phyloP scores from a whole-genome alignment of 2,888 invertebrate species.

The Agrotis clavis region DNA sequence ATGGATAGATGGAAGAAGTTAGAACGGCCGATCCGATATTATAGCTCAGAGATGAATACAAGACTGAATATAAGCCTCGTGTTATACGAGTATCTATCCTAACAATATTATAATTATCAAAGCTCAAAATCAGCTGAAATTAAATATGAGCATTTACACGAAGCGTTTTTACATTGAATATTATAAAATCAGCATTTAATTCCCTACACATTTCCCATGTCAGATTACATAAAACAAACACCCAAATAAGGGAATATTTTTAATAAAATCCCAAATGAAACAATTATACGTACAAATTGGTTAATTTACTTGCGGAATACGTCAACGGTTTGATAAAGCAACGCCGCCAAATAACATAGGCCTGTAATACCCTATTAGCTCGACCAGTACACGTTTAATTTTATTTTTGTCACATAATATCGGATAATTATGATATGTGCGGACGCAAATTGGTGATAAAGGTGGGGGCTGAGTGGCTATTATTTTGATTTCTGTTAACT shows the following conservation, averaged over 20 bases:
- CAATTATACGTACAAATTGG: constrained; percentile 62
- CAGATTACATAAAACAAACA: constrained; percentile 55
- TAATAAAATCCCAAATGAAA: constrained; percentile 57
- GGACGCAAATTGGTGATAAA: constrained; percentile 62
- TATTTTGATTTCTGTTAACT: constrained; percentile 17
- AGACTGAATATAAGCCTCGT: background rate
- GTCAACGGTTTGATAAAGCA: constrained; percentile 58
- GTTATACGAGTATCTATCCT: no score
- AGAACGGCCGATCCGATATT: no score
- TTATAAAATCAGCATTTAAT: constrained; percentile 36
- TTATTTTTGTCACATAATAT: constrained; percentile 70
- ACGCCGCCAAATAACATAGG: constrained; percentile 58
- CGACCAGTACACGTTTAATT: constrained; percentile 63
- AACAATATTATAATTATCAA: background rate
- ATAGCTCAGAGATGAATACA: no score
- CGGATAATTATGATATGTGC: constrained; percentile 71
- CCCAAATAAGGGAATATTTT: constrained; percentile 44
- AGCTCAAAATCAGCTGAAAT: constrained; percentile 20
- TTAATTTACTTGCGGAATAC: constrained; percentile 63
- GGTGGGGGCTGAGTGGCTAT: constrained; percentile 44
- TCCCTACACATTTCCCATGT: constrained; percentile 37
- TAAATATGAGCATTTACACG: constrained; percentile 4
- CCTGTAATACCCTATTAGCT: constrained; percentile 56
- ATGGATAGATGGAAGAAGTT: no score
- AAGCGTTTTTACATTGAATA: background rate